phyloP scores from a whole-genome alignment of 2,888 invertebrate genomes.

The Drosophila putrida region DNA sequence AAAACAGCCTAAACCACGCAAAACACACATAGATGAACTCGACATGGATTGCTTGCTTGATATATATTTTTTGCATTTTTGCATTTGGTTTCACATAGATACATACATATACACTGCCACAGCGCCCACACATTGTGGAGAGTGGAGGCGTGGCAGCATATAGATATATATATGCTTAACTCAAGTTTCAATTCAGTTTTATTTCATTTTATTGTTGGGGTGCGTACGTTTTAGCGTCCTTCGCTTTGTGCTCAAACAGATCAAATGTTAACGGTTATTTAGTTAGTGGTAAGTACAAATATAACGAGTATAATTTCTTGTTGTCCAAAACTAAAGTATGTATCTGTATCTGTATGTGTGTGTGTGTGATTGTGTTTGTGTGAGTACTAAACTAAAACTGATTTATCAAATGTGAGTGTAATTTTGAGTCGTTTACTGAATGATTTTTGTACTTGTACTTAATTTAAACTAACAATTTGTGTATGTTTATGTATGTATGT shows the following conservation, averaged over 20 bases:
- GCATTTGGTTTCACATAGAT: constrained; percentile 33
- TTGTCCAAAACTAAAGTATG: constrained; percentile 55
- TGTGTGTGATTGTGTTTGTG: constrained; percentile 5
- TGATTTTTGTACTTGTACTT: constrained; percentile 38
- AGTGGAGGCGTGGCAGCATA: constrained; percentile 3
- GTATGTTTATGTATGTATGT: constrained; percentile 25
- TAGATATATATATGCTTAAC: constrained; percentile 43
- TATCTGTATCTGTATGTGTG: constrained; percentile 30
- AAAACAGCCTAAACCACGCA: constrained; percentile 85
- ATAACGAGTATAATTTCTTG: constrained; percentile 55
- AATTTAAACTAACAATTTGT: constrained; percentile 43
- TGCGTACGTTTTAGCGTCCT: constrained; percentile 73
- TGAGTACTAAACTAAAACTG: constrained; percentile 60
- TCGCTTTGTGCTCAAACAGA: constrained; percentile 82
- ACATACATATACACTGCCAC: constrained; percentile 32
- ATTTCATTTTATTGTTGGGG: constrained; percentile 54
- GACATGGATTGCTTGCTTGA: constrained; percentile 81
- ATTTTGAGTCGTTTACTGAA: constrained; percentile 28
- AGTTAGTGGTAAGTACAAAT: constrained; percentile 73
- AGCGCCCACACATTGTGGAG: not conserved
- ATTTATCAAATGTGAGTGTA: constrained; percentile 27
- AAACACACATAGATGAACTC: constrained; percentile 85
- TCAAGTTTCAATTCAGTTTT: constrained; percentile 12
- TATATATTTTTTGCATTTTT: constrained; percentile 31
- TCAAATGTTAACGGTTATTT: constrained; percentile 81